Conservation (phyloP, 2,113 vertebrate genomes). For the Gallinago media region DNA sequence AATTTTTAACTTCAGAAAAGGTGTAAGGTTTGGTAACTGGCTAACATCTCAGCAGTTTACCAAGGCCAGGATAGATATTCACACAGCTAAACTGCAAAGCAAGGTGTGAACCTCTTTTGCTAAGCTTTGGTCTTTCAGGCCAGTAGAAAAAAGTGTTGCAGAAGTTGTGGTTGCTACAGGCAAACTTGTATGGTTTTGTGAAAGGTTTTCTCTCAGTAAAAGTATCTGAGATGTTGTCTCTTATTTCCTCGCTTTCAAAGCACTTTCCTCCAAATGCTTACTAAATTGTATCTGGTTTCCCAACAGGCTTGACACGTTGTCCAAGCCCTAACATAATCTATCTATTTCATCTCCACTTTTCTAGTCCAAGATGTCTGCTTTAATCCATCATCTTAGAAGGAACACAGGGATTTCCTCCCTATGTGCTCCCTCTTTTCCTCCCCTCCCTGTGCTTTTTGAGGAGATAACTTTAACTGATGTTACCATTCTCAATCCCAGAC, state of each 20-base stretch:
- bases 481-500: background rate
- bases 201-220: background rate
- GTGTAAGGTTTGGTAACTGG: background rate
- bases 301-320: fast-evolving
- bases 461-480: background rate
- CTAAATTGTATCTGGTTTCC: background rate
- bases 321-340: background rate
- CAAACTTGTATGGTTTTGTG: background rate
- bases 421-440: background rate
- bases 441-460: background rate
- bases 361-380: background rate
- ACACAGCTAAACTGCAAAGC: background rate
- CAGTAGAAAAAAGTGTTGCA: background rate
- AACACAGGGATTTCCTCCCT: background rate
- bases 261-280: background rate
- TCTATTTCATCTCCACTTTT: background rate
- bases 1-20: background rate
- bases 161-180: background rate
- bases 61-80: background rate
- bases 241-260: background rate
- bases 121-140: background rate
- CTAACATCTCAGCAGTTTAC: background rate
- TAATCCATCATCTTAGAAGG: background rate
- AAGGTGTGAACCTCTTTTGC: background rate
- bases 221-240: background rate